Evolutionary conservation across 2,113 vertebrate genomes (phyloP), one percentile per base, ranked within the genome.

Genomic region (Pygoscelis adeliae): DNA sequence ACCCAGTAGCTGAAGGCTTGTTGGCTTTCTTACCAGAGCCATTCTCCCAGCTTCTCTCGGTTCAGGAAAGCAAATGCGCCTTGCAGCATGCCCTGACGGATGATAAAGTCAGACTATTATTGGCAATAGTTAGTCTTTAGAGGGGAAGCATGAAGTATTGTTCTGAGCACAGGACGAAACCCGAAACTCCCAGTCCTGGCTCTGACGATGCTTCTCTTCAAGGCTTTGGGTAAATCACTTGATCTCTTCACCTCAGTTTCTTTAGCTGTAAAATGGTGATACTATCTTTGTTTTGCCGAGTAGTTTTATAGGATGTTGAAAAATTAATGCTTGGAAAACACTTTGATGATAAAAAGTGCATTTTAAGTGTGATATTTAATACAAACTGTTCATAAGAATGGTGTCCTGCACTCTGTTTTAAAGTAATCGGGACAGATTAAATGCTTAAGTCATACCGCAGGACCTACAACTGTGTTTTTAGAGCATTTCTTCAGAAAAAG

Each of bases 391-490:
- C 58, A 4, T 55, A 78, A 83, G 63, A 84, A 82, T 44, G 56
- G 32, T 46, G 69, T 92, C 90, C 74, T 90, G 66, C 53, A 72
- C 34, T 72, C n/a, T 89, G 77, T 93, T 93, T 82, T 53, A 72
- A 95, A 91, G 88, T 91, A 87, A 94, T 55, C 6, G 4, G 70
- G 70, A 73, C 82, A 95, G 72, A 89, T 95, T 73, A 94, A 95
- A 92, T 84, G 50, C 83, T 71, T 30, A 74, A 82, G n/a, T 93
- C 72, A 58, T 66, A 86, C 71, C 4, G 4, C 83, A 93, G 76
- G 66, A 82, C 80, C 76, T 94, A 92, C 93, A 89, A 44, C 87
- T 83, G 77, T 72, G 89, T 79, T 83, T 81, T 92, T 32, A 93
- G 56, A 87, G 89, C 47, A 30, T 87, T 93, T 92, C 73, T 44